Evolutionary conservation across 1,140 invertebrate genomes (phyloP).

Genomic region (Chrysomallon squamiferum): DNA sequence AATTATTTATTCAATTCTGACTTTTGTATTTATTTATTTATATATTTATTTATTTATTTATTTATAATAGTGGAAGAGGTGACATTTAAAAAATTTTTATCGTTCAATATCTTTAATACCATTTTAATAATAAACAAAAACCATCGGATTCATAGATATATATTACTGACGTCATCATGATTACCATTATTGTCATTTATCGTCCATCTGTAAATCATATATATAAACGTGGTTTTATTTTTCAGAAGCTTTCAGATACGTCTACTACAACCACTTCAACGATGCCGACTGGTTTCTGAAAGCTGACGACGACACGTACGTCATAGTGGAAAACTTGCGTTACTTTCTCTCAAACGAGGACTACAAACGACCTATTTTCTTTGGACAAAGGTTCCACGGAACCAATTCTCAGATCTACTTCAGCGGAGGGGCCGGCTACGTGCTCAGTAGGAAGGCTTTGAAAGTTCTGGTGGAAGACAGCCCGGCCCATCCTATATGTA

Average conservation of each 20-base stretch:
- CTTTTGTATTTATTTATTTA: no score
- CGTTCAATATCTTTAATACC: no score
- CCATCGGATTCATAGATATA: no score
- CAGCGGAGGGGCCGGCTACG: conserved; percentile 72
- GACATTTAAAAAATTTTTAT: no score
- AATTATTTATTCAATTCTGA: no score
- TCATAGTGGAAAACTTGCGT: conserved; percentile 63
- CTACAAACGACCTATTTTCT: conserved; percentile 43
- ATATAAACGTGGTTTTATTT: no score
- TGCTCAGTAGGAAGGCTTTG: conserved; percentile 71
- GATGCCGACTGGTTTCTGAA: conserved; percentile 87
- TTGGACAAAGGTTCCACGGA: conserved; percentile 54
- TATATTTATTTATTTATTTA: no score
- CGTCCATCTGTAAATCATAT: no score
- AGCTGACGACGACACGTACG: conserved; percentile 76
- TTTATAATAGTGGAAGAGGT: no score
- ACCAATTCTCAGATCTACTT: conserved; percentile 34
- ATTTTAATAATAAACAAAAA: no score
- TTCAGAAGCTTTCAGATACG: conserved; percentile 64
- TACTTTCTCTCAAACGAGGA: conserved; percentile 29
- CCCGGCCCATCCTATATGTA: conserved; percentile 67
- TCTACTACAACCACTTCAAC: conserved; percentile 69
- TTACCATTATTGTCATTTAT: no score
- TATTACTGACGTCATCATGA: no score
- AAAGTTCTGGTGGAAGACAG: conserved; percentile 31